Base-by-base conservation (phyloP, 2,797 vertebrate species). In the Hippopotamyrus pictus region DNA sequence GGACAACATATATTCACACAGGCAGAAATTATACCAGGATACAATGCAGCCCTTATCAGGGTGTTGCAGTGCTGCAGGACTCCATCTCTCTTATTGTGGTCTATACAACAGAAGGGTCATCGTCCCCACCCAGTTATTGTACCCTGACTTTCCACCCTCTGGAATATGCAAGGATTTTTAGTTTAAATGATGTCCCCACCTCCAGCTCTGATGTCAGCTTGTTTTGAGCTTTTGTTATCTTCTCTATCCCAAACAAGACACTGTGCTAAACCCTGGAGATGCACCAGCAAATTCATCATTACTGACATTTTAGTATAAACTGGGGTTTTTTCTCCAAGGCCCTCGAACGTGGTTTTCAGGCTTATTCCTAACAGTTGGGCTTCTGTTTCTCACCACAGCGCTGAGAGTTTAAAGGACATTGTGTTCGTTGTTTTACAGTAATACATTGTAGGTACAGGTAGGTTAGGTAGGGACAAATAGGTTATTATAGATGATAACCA, bases 1-100 rank as follows among this genome's bases (percentile, higher is more conserved):
- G 46, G 54, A 22, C 12, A 57, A 84, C 46, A 41, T 84, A 50
- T 85, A 84, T 57, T 87, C 37, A 44, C 86, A 17, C 22, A 65
- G 53, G 79, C 53, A 85, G 46, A 37, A 84, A 84, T 85, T 6
- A 79, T 62, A 88, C 90, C 82, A 90, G 90, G 90, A 88, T 76
- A 57, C 86, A 44, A 92, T 92, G 90, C 91, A 9, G 90, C 91
- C 65, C 90, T 94, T 92, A 94, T 94, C 93, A 92, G 92, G 85
- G 88, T 84, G 89, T 88, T 73, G 90, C 93, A 94, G 92, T 91
- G 14, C 14, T 44, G 87, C 8, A 82, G 91, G 87, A 89, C 91
- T 5, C 33, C 76, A 33, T 37, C 83, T 51, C 11, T 14, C 3
- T 51, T 17, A 48, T 85, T 25, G 44, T 59, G 86, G 14, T 25